Percentiles rank a stretch among this genome's conserved stretches.
Evolutionary conservation across 1,140 invertebrate genomes (phyloP).

Genomic region (Charaxes varanes): DNA sequence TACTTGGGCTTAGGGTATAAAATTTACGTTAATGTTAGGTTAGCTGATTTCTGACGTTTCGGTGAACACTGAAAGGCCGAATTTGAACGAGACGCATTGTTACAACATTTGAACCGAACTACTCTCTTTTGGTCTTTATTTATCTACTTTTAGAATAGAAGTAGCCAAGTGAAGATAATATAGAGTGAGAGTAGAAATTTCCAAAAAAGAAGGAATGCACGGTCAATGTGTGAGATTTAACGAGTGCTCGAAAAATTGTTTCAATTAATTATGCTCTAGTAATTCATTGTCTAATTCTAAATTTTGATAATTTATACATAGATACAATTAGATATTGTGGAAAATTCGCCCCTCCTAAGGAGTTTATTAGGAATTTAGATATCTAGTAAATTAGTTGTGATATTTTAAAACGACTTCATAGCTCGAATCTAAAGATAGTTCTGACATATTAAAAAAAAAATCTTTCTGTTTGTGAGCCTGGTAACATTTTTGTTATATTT

Average conservation of each 20-base stretch:
- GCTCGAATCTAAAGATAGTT: neutral
- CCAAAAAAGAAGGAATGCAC: slow-evolving; percentile 65
- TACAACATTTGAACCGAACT: slow-evolving; percentile 57
- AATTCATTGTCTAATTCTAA: slow-evolving; percentile 69
- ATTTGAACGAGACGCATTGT: slow-evolving; percentile 11
- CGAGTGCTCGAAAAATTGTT: slow-evolving; percentile 70
- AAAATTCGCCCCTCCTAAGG: slow-evolving; percentile 25
- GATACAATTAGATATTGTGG: slow-evolving; percentile 49
- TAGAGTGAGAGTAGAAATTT: slow-evolving; percentile 57
- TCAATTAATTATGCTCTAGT: slow-evolving; percentile 70
- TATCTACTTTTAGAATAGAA: slow-evolving; percentile 64
- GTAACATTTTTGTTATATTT: too few species aligned
- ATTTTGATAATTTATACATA: slow-evolving; percentile 66
- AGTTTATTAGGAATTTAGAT: slow-evolving; percentile 12
- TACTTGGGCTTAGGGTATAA: slow-evolving; percentile 25
- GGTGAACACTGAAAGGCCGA: slow-evolving; percentile 7
- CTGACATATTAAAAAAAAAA: neutral
- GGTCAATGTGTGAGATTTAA: slow-evolving; percentile 72
- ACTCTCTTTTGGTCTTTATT: slow-evolving; percentile 60
- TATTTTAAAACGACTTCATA: slow-evolving; percentile 4
- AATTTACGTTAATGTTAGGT: slow-evolving; percentile 23
- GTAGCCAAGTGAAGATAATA: slow-evolving; percentile 60
- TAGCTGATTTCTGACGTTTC: neutral
- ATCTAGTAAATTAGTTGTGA: slow-evolving; percentile 14
- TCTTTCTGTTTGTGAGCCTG: slow-evolving; percentile 5